Evolutionary conservation across 1,140 invertebrate genomes (phyloP).

Genomic region (Ceratitis capitata): DNA sequence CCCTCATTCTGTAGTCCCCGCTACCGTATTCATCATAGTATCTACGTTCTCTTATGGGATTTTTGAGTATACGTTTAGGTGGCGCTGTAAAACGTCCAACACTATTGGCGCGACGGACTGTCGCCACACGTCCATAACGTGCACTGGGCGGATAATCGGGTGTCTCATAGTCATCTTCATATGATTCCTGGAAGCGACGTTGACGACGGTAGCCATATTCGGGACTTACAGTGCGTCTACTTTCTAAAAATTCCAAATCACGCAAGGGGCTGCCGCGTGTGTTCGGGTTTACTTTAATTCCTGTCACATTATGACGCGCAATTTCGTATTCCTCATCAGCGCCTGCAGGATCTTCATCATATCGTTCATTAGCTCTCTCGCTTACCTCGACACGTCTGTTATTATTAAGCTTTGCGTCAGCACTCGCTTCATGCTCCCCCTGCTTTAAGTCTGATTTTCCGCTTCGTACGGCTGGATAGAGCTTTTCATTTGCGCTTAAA

Average conservation of each 20-base stretch:
- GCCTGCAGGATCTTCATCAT: background rate
- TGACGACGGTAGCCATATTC: background rate
- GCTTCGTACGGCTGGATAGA: background rate
- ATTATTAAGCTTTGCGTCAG: background rate
- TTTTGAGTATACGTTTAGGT: conserved; percentile 3
- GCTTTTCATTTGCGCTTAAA: conserved; percentile 45
- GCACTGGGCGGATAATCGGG: background rate
- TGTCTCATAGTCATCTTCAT: background rate
- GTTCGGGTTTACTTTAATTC: background rate
- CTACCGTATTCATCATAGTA: background rate
- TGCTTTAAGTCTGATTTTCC: background rate
- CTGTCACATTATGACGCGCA: background rate
- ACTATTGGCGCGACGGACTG: conserved; percentile 4
- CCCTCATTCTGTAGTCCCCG: background rate
- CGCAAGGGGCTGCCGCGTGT: conserved; percentile 42
- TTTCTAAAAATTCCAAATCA: conserved; percentile 40
- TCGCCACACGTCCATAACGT: background rate
- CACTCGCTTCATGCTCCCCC: background rate
- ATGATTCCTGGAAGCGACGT: background rate
- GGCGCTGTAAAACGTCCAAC: background rate
- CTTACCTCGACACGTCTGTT: background rate
- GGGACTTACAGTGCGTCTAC: background rate
- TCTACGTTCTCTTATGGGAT: background rate
- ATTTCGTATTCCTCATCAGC: background rate
- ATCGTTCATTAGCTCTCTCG: background rate